Conservation (phyloP, 2,113 vertebrate genomes). For the Electrona antarctica region DNA sequence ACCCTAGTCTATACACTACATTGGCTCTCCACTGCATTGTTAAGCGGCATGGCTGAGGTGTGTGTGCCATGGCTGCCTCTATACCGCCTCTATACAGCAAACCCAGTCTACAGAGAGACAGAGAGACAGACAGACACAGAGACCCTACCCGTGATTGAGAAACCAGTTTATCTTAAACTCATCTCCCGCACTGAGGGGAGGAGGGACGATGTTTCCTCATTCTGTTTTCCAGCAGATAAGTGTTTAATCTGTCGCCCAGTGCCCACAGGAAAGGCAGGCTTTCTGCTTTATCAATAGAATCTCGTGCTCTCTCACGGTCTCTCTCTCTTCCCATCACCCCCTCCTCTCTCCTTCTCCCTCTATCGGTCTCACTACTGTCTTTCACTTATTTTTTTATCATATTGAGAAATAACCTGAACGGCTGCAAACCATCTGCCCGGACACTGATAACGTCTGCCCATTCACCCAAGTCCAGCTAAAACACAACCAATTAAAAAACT, state of each 20-base stretch:
- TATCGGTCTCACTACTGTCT: conserved; percentile 36
- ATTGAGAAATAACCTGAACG: conserved; percentile 56
- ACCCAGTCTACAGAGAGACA: neutral
- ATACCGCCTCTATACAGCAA: neutral
- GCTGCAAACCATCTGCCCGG: conserved; percentile 55
- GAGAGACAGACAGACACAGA: conserved; percentile 23
- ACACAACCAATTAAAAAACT: conserved; percentile 63
- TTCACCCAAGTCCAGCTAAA: conserved; percentile 57
- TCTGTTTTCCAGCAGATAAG: conserved; percentile 52
- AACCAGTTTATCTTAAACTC: conserved; percentile 69
- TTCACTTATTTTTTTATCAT: conserved; percentile 24
- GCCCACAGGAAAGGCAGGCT: conserved; percentile 51
- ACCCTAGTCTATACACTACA: conserved; percentile 32
- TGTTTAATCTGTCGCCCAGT: conserved; percentile 55
- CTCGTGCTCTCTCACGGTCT: neutral
- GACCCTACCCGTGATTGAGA: conserved; percentile 45
- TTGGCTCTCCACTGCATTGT: conserved; percentile 31
- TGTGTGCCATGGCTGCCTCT: neutral
- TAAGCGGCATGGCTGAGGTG: neutral
- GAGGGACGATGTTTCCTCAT: conserved; percentile 42
- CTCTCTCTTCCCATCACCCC: neutral
- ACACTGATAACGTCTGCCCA: conserved; percentile 58
- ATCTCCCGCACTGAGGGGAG: conserved; percentile 37
- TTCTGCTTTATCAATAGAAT: conserved; percentile 63
- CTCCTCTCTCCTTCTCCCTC: conserved; percentile 14